These are phyloP conservation scores for Pteropus rufus DNA, from an alignment of 2,797 vertebrate species.

Conservation along the genomic window DNA sequence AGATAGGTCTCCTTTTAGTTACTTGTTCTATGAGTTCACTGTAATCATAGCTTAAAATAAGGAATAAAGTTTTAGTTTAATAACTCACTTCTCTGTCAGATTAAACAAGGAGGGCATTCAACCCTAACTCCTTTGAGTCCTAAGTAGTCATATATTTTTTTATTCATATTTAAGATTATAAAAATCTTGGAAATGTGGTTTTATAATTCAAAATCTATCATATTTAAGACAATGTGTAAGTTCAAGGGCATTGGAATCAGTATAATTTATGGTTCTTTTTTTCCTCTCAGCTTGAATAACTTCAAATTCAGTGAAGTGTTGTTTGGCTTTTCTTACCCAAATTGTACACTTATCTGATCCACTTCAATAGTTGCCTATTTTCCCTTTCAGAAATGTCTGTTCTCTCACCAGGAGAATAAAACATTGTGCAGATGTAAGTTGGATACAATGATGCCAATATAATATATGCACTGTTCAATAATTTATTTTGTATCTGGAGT, in stretches of 20 bases:
- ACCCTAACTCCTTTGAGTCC: conserved; percentile 16
- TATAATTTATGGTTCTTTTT: conserved; percentile 67
- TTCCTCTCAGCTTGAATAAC: conserved; percentile 62
- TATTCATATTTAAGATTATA: conserved; percentile 51
- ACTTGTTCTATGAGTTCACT: background rate
- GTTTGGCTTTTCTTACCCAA: conserved; percentile 69
- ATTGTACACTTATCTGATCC: conserved; percentile 72
- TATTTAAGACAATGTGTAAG: conserved; percentile 54
- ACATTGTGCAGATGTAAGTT: conserved; percentile 67
- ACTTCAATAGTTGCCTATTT: conserved; percentile 75
- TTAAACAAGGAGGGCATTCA: background rate
- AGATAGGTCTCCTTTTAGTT: background rate
- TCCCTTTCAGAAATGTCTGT: conserved; percentile 74
- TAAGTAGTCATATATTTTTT: conserved; percentile 8
- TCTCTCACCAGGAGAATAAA: conserved; percentile 70
- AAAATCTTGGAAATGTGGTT: conserved; percentile 45
- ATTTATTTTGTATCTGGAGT: conserved; percentile 72
- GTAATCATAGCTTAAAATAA: background rate
- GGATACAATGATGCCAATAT: conserved; percentile 66
- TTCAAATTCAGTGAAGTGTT: conserved; percentile 70
- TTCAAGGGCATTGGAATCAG: conserved; percentile 57
- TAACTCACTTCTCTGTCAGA: background rate
- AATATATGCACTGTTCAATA: conserved; percentile 70
- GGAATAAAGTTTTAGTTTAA: conserved; percentile 42
- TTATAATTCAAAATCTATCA: conserved; percentile 59